Evolutionary conservation across 2,888 invertebrate species (phyloP), one percentile per base, ranked within the genome.

Genomic region (Tromatobia lineatoria): DNA sequence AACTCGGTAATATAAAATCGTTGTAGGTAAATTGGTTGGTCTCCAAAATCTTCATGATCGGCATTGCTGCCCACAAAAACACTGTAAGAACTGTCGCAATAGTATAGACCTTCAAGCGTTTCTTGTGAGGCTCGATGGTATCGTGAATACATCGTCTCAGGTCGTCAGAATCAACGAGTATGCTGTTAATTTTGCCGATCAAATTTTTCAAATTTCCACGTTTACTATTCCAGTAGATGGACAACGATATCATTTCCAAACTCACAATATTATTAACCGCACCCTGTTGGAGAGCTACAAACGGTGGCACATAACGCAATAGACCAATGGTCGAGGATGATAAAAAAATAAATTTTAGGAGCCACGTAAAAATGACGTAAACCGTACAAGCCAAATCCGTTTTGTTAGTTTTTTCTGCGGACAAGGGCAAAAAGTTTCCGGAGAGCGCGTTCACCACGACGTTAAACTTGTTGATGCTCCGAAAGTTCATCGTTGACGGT

Each of bases 391-490:
- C 23, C 4, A 79, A 29, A n/a, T n/a, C 54, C 11, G 38, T n/a
- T n/a, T n/a, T 70, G 20, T 10, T 10, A 8, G 38, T 38, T 38
- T 8, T 38, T 38, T 73, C 38, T 7, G 50, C 34, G 1, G 66
- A 82, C 7, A 88, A 6, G 0, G 91, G 91, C 1, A 90, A 74
- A 45, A 85, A 61, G 45, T 90, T 90, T 0, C 89, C 90, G 3
- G 90, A 87, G 0, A 89, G 1, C 0, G n/a, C 15, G 52, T 90
- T 90, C 0, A 85, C 6, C 7, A 87, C 15, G 1, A 59, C 67
- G 57, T 89, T 90, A 0, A 88, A 77, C 34, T 69, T 71, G 78
- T 85, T 90, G 50, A 50, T 50, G 18, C 50, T 50, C 10, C 59
- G 59, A n/a, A 59, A 59, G 15, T 59, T 59, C 59, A 59, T 59